Evolutionary conservation across 53 echinoderm and acorn worm genomes (phyloP), one percentile per base, ranked within the genome.

Genomic region (Pentamera pediparva): DNA sequence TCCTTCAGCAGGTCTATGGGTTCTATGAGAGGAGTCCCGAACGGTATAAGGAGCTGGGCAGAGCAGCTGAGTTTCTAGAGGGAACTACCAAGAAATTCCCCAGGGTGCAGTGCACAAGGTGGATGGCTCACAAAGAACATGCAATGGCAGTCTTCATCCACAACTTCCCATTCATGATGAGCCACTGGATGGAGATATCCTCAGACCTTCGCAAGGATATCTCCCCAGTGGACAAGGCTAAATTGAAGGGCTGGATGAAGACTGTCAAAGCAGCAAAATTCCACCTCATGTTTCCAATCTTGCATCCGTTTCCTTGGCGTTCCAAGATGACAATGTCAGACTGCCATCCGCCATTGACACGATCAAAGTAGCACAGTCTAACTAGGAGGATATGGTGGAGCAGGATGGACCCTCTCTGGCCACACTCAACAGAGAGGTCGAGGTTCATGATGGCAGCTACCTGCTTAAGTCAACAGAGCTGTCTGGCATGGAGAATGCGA

Each of bases 11-110:
- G 59, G 29, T 59, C 4, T 59, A 59, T 8, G n/a, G 5, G 4
- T 59, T 59, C 59, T 59, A 59, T 32, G 32, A 32, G 29, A 59
- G 29, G 59, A 29, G 29, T 25, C 59, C 59, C 59, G 29, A 59
- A 8, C 15, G 59, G 5, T 29, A 29, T 17, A 26, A 30, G 59
- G 59, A 59, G 29, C 32, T 59, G 4, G 8, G 3, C 17, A 59
- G 32, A 50, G 50, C 50, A 4, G 50, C 50, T 4, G 50, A 50
- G 8, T n/a, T 22, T 17, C 28, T 29, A 15, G 29, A 12, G 4
- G 29, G 32, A 3, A 26, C 19, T 30, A 59, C 3, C 22, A 32
- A 5, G 28, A 32, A 26, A 4, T 59, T 59, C 59, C 4, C 28
- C 3, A 26, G 26, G 33, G 60, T 60, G n/a, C 30, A 60, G 25